Percentiles rank a stretch among this genome's conserved stretches.
These are phyloP conservation scores for Drosophila biarmipes DNA, from an alignment of 1,140 invertebrate species.

Conservation along the genomic window DNA sequence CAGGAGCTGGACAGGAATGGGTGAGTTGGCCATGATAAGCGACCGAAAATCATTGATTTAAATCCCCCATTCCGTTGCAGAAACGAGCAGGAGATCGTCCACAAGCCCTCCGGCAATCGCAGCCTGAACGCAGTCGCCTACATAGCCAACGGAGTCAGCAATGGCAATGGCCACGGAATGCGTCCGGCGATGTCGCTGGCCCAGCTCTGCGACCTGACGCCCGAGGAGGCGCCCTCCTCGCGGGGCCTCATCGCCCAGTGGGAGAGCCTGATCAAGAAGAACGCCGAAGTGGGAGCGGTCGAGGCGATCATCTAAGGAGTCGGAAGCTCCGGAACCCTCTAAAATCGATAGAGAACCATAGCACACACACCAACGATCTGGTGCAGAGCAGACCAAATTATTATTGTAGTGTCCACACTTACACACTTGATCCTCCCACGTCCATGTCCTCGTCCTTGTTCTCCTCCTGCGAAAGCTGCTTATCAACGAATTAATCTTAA, in stretches of 20 bases:
- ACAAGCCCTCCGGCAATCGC: constrained; percentile 59
- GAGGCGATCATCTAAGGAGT: constrained; percentile 57
- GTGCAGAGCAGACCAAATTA: constrained; percentile 75
- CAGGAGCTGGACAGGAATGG: constrained; percentile 85
- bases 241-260: constrained; percentile 87
- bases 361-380: constrained; percentile 31
- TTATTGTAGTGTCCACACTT: constrained; percentile 65
- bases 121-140: constrained; percentile 52
- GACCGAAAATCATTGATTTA: not conserved
- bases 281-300: constrained; percentile 72
- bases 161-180: constrained; percentile 75
- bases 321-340: not conserved
- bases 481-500: constrained; percentile 73
- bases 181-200: constrained; percentile 87
- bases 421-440: not conserved
- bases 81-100: constrained; percentile 49
- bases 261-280: constrained; percentile 87
- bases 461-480: constrained; percentile 22
- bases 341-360: constrained; percentile 1
- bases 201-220: constrained; percentile 86
- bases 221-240: constrained; percentile 86
- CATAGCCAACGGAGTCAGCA: constrained; percentile 45
- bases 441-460: not conserved
- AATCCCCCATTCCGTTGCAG: constrained; percentile 5
- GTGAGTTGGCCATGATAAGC: not conserved